A percentile compares a stretch with the other conserved stretches of the same genome.
Conservation (phyloP, 2,888 invertebrate genomes). For the Nemoura dubitans region DNA sequence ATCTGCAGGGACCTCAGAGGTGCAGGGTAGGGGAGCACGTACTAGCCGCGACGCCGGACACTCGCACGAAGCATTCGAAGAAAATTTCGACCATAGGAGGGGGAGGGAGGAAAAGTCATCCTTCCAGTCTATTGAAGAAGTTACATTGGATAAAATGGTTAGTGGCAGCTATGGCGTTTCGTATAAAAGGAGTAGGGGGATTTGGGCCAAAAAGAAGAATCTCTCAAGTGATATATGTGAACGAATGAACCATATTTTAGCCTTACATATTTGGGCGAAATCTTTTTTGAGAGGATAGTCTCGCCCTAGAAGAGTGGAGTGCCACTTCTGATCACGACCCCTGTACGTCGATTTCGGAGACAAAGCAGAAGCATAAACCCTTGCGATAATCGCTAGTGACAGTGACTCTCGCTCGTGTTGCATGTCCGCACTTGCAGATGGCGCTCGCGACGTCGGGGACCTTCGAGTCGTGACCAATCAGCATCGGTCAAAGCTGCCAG, state of each 20-base stretch:
- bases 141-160: conserved; percentile 50
- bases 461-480: not conserved
- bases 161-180: conserved; percentile 48
- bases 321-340: conserved; percentile 16
- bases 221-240: conserved; percentile 48
- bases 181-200: conserved; percentile 40
- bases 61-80: conserved; percentile 30
- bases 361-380: conserved; percentile 37
- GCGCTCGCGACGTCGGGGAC: not conserved
- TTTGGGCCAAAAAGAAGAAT: conserved; percentile 38
- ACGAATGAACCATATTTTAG: conserved; percentile 48
- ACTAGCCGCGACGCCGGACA: conserved; percentile 40
- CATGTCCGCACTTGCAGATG: not conserved
- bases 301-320: conserved; percentile 26
- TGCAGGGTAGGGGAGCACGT: conserved; percentile 35
- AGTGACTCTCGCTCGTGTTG: not conserved
- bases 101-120: conserved; percentile 42
- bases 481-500: not conserved
- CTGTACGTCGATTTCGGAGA: conserved; percentile 19
- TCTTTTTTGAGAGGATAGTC: conserved; percentile 41
- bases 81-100: conserved; percentile 44
- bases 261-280: conserved; percentile 46
- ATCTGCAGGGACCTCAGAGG: conserved; percentile 38
- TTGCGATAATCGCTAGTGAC: conserved; percentile 27
- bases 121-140: conserved; percentile 50